Evolutionary conservation across 2,797 vertebrate genomes (phyloP).

Genomic region (Euthynnus affinis): DNA sequence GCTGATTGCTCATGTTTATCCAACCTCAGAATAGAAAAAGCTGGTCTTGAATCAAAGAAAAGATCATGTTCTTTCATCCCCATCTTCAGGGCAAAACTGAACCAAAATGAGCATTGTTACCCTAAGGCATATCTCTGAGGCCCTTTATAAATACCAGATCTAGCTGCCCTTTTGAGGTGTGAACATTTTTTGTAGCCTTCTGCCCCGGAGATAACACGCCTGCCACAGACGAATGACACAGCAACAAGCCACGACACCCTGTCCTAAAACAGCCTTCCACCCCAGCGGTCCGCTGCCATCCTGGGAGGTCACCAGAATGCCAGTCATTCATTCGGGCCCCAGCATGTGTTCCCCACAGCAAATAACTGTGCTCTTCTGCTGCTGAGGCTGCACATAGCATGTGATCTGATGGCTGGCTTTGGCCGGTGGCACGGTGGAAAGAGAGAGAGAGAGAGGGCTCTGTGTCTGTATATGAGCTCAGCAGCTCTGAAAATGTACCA

Average conservation of each 20-base stretch:
- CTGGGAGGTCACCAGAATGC: constrained; percentile 82
- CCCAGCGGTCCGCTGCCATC: constrained; percentile 64
- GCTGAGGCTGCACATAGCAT: constrained; percentile 87
- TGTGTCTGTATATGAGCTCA: constrained; percentile 72
- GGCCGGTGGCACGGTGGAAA: constrained; percentile 71
- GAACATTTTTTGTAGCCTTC: constrained; percentile 62
- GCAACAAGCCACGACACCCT: constrained; percentile 69
- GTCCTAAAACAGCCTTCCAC: constrained; percentile 76
- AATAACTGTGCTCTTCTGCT: constrained; percentile 79
- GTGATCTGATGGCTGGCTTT: constrained; percentile 82
- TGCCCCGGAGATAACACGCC: constrained; percentile 68
- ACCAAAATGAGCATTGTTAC: constrained; percentile 23
- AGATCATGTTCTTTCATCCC: constrained; percentile 22
- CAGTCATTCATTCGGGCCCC: constrained; percentile 78
- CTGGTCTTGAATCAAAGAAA: constrained; percentile 1
- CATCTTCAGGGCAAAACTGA: constrained; percentile 28
- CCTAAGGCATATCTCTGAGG: constrained; percentile 12
- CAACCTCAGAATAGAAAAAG: constrained; percentile 26
- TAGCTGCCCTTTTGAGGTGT: constrained; percentile 57
- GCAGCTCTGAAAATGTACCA: constrained; percentile 75
- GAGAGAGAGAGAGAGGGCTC: constrained; percentile 45
- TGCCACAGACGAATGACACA: constrained; percentile 70
- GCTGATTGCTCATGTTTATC: not conserved
- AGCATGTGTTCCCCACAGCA: constrained; percentile 78
- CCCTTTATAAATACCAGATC: constrained; percentile 42